Evolutionary conservation across 2,888 invertebrate species (phyloP), one percentile per base, ranked within the genome.

Genomic region (Cosmopolites sordidus): DNA sequence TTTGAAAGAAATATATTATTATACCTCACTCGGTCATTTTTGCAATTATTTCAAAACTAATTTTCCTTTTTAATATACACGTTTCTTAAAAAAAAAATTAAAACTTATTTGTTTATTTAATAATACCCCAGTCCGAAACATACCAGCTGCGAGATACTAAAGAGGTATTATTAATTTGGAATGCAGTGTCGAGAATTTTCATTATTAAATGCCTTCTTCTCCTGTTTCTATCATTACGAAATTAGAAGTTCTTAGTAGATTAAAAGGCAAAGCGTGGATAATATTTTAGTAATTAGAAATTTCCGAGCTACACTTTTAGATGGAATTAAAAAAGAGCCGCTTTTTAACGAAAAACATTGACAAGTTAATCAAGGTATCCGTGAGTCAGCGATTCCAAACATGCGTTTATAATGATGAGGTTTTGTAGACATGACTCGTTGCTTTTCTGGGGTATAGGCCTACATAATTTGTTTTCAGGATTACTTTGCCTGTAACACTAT

Each of bases 341-440:
- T 64, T 70, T 70, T 69, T 62, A 62, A 65, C 68, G 67, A 71
- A 72, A 70, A 72, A 72, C 71, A 70, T 71, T 73, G 72, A 73
- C 72, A 72, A 72, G 73, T 73, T 71, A 73, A 73, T 73, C 73
- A 71, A 72, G 68, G 63, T 59, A 58, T 51, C 56, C 59, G 62
- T 71, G 71, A 71, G 59, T 70, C 68, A 66, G 69, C 71, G 63
- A 64, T 68, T 64, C 64, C 66, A 62, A 67, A 71, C 67, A 69
- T 70, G 70, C 72, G 70, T 72, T 64, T 67, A 67, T 72, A 71
- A 72, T 72, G 70, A 71, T 67, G 64, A 64, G 67, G 49, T 65
- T 66, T 63, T 63, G 60, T 62, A 62, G 58, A 63, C 68, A 63
- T 69, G 69, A 70, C 69, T 66, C 49, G 67, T 55, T 56, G 48